Base-by-base conservation (phyloP, 2,797 vertebrate species). In the Rallus crepitans region DNA sequence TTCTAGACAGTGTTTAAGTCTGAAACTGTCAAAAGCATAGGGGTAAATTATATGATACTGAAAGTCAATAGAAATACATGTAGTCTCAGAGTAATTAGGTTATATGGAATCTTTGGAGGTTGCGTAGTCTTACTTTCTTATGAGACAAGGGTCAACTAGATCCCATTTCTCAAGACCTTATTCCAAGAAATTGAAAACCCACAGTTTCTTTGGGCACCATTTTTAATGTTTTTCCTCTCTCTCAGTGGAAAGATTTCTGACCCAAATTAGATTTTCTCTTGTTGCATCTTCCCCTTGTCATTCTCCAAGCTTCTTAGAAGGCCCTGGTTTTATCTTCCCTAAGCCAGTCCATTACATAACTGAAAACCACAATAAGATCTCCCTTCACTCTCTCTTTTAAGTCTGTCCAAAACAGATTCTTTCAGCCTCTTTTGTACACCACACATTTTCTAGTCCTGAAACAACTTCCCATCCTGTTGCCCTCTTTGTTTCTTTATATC, bases 281-380 rank as follows among this genome's bases (percentile, higher is more conserved):
- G 7, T 25, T 68, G 4, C 9, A 28, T 53, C 1, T 1, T 59
- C 5, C 0, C 5, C 2, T 73, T 65, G 16, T 37, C 4, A 16
- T 53, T 76, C 33, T 70, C 7, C 4, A 11, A 31, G 4, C 7
- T 47, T 85, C 72, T 68, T 35, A 70, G 42, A 73, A 80, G 10
- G 11, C 19, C 7, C 10, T 56, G 8, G 1, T 9, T 52, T 2
- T 1, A 7, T 14, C 9, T 69, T 61, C 27, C 50, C 40, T 47
- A 61, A 91, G 79, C 3, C 3, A 3, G 68, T 15, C 10, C 3
- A 14, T 61, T 28, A 21, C 2, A 33, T 25, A 78, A 3, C 23
- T 71, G 15, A 78, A 83, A 31, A 53, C 6, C 7, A n/a, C 21
- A 68, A 6, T 6, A 39, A 91, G 8, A 28, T 63, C 25, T 69